Evolutionary conservation across 2,797 vertebrate species (phyloP).

Genomic region (Threskiornis aethiopicus): DNA sequence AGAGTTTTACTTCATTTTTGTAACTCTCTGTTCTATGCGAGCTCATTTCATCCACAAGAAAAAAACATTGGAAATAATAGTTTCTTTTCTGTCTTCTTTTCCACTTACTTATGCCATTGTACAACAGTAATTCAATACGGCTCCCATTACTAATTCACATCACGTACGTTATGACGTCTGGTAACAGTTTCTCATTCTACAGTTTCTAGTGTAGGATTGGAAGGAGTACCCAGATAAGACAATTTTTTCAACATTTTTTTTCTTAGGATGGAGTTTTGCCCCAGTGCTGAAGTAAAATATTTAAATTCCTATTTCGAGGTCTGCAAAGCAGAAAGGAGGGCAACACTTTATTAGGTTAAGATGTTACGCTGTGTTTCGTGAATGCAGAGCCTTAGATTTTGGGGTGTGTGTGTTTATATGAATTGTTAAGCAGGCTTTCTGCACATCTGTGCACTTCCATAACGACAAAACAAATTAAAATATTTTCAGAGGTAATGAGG

Average conservation of each 20-base stretch:
- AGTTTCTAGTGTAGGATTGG: neutral
- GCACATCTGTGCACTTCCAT: neutral
- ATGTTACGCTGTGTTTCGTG: neutral
- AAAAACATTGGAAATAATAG: neutral
- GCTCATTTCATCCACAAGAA: neutral
- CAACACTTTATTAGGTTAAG: neutral
- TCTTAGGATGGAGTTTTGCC: neutral
- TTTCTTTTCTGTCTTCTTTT: neutral
- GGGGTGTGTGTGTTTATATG: too few relatives aligned
- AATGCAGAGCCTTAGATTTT: neutral
- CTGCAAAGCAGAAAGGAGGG: neutral
- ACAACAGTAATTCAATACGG: neutral
- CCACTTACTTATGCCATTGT: neutral
- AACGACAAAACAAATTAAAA: neutral
- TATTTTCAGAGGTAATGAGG: neutral
- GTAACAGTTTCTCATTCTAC: neutral
- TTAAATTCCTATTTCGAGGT: neutral
- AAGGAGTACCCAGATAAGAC: neutral
- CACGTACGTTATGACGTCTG: accelerated
- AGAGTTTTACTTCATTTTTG: neutral
- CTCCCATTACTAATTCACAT: neutral
- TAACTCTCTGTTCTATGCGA: neutral
- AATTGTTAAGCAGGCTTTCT: neutral
- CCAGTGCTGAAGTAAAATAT: neutral
- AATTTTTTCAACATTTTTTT: neutral